A percentile compares a stretch with the other conserved stretches of the same genome.
Conservation (phyloP, 1,140 invertebrate species). For the Bathynomus jamesi region DNA sequence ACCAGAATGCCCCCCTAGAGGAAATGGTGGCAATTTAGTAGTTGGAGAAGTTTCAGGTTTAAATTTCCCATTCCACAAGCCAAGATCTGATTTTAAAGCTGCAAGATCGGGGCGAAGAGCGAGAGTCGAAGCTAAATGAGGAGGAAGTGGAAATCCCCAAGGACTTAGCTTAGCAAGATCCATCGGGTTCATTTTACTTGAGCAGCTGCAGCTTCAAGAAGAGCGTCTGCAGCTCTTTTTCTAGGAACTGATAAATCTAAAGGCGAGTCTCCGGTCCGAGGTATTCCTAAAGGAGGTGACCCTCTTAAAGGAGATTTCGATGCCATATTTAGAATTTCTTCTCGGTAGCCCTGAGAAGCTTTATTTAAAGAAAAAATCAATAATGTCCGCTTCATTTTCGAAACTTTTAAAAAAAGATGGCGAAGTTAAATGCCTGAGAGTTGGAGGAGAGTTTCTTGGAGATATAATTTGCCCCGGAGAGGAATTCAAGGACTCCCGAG, state of each 20-base stretch:
- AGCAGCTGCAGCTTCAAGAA: constrained; percentile 28
- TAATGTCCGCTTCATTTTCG: constrained; percentile 33
- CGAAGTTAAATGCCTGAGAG: constrained; percentile 20
- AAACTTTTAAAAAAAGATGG: constrained; percentile 23
- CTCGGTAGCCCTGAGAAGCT: constrained; percentile 19
- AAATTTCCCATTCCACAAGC: constrained; percentile 48
- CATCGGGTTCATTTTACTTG: constrained; percentile 32
- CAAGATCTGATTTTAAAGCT: constrained; percentile 42
- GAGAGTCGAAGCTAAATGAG: constrained; percentile 59
- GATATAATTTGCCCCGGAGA: constrained; percentile 23
- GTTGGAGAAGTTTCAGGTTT: constrained; percentile 23
- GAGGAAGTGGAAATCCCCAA: constrained; percentile 54
- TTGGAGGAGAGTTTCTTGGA: constrained; percentile 26
- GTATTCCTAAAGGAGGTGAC: constrained; percentile 42
- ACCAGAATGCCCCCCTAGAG: constrained; percentile 44
- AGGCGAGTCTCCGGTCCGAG: constrained; percentile 60
- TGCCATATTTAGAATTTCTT: constrained; percentile 25
- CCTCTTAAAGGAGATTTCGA: constrained; percentile 26
- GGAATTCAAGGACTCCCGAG: constrained; percentile 28
- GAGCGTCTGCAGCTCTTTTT: constrained; percentile 49
- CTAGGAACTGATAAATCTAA: constrained; percentile 68
- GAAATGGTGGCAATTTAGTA: constrained; percentile 39
- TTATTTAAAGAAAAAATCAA: constrained; percentile 31
- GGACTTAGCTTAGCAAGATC: constrained; percentile 28
- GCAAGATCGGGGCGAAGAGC: constrained; percentile 35